These are phyloP conservation scores for Bembecia ichneumoniformis DNA, from an alignment of 2,888 invertebrate genomes.

Conservation along the genomic window DNA sequence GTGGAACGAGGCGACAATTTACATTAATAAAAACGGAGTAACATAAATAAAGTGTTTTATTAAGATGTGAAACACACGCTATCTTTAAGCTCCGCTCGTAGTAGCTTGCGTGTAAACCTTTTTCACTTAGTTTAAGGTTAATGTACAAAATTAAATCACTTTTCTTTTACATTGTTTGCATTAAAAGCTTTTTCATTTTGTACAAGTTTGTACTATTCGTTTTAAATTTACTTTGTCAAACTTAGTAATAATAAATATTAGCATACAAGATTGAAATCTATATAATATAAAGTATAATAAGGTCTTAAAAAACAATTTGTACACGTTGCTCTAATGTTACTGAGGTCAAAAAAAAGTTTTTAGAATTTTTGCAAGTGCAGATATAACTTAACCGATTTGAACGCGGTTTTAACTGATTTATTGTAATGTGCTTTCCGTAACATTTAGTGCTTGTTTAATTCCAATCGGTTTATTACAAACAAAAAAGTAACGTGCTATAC, in stretches of 20 bases:
- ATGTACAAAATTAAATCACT: not conserved
- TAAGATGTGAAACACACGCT: slow-evolving; percentile 9
- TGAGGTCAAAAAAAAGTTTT: too few species aligned
- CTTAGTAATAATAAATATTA: not conserved
- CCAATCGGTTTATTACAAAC: too few species aligned
- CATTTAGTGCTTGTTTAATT: too few species aligned
- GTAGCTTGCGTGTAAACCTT: slow-evolving; percentile 10
- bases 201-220: not conserved
- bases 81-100: slow-evolving; percentile 11
- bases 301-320: too few species aligned
- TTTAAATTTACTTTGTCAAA: not conserved
- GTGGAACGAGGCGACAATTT: slow-evolving; percentile 11
- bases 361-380: too few species aligned
- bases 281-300: too few species aligned
- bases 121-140: not conserved
- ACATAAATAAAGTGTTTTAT: slow-evolving; percentile 7
- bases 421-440: too few species aligned
- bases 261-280: not conserved
- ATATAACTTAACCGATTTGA: too few species aligned
- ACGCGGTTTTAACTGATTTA: too few species aligned
- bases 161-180: not conserved
- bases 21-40: slow-evolving; percentile 19
- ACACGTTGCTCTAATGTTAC: too few species aligned
- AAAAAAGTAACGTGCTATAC: too few species aligned
- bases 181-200: not conserved